phyloP scores from a whole-genome alignment of 2,888 invertebrate genomes.

The Drosophila limbata region DNA sequence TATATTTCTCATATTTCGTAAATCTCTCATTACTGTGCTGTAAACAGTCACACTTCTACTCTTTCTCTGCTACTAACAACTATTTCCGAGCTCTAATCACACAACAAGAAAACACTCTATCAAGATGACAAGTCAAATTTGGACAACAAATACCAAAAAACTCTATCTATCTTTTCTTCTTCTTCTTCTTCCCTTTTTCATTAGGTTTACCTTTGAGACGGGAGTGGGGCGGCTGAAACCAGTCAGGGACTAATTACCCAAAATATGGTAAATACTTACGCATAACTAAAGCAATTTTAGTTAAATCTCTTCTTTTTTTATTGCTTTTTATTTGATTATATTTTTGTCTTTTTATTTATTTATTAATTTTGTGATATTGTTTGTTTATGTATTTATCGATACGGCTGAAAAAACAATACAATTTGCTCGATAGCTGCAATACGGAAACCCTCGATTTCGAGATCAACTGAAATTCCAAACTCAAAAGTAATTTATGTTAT shows the following conservation, averaged over 20 bases:
- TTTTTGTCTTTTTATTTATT: slow-evolving; percentile 28
- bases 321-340: slow-evolving; percentile 8
- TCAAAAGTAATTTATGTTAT: slow-evolving; percentile 58
- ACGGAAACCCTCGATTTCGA: slow-evolving; percentile 70
- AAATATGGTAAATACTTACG: slow-evolving; percentile 86
- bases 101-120: slow-evolving; percentile 11
- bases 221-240: slow-evolving; percentile 86
- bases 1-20: slow-evolving; percentile 8
- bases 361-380: slow-evolving; percentile 27
- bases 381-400: slow-evolving; percentile 41
- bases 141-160: slow-evolving; percentile 63
- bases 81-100: slow-evolving; percentile 31
- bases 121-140: slow-evolving; percentile 36
- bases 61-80: slow-evolving; percentile 49
- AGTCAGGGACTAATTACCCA: slow-evolving; percentile 86
- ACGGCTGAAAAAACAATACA: slow-evolving; percentile 43
- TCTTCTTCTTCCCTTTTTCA: slow-evolving; percentile 83
- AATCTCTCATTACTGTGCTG: neutral
- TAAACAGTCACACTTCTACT: slow-evolving; percentile 24
- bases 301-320: slow-evolving; percentile 39
- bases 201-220: slow-evolving; percentile 86
- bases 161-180: slow-evolving; percentile 82
- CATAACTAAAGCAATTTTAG: slow-evolving; percentile 70
- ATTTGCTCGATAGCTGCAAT: slow-evolving; percentile 71
- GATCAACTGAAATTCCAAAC: slow-evolving; percentile 72